Evolutionary conservation across 2,113 vertebrate species (phyloP).

Genomic region (Gopherus evgoodei): DNA sequence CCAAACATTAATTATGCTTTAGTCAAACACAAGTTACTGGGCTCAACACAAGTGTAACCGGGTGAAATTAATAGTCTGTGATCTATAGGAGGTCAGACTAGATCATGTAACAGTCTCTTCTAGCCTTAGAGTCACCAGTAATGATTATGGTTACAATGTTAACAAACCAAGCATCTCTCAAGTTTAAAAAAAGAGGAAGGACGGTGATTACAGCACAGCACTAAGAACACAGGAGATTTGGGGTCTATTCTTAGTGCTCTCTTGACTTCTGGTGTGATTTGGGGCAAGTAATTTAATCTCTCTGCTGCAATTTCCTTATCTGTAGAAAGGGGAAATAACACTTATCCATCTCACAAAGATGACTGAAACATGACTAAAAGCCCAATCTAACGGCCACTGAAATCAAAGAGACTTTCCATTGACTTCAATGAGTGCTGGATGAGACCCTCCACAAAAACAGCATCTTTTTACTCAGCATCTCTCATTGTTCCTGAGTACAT

Average conservation of each 20-base stretch:
- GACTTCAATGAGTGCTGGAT: background rate
- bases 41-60: background rate
- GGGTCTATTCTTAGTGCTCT: background rate
- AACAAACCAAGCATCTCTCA: background rate
- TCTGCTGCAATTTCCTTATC: background rate
- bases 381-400: background rate
- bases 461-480: background rate
- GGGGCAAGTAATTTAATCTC: background rate
- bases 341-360: too few relatives aligned
- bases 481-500: background rate
- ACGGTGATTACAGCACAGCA: background rate
- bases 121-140: background rate
- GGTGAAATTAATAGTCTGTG: background rate
- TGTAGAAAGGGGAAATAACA: background rate
- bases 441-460: background rate
- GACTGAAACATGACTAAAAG: background rate
- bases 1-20: background rate
- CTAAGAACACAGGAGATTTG: background rate
- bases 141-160: background rate
- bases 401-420: background rate
- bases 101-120: background rate
- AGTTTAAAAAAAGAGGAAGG: background rate
- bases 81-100: background rate
- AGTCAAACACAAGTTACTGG: background rate
- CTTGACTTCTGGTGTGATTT: background rate